These are phyloP conservation scores for Amphilophus citrinellus DNA, from an alignment of 2,113 vertebrate genomes.

Conservation along the genomic window DNA sequence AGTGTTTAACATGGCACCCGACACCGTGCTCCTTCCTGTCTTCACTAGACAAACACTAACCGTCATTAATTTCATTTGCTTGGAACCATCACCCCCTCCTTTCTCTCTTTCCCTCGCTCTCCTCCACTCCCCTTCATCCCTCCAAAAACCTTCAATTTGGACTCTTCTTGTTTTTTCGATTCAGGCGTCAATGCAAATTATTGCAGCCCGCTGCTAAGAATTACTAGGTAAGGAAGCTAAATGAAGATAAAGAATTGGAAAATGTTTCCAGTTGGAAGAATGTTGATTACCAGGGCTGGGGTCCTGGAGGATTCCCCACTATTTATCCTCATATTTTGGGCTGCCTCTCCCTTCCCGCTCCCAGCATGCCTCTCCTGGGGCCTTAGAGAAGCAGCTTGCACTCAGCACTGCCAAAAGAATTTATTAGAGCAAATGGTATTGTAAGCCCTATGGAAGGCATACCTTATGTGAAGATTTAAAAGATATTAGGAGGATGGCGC, in stretches of 20 bases:
- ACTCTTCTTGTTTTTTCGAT: slow-evolving; percentile 47
- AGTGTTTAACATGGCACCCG: slow-evolving; percentile 82
- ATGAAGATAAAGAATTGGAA: slow-evolving; percentile 85
- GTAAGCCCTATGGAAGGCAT: slow-evolving; percentile 88
- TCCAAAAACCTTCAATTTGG: slow-evolving; percentile 62
- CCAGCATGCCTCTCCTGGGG: slow-evolving; percentile 74
- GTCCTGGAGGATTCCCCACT: slow-evolving; percentile 83
- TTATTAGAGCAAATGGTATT: slow-evolving; percentile 89
- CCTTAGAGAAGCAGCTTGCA: slow-evolving; percentile 83
- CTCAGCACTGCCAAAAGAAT: slow-evolving; percentile 86
- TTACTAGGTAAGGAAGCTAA: slow-evolving; percentile 79
- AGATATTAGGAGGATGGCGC: slow-evolving; percentile 85
- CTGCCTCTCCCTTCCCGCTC: slow-evolving; percentile 76
- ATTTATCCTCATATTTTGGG: slow-evolving; percentile 87
- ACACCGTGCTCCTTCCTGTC: slow-evolving; percentile 72
- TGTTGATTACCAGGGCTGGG: slow-evolving; percentile 77
- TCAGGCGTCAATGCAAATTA: slow-evolving; percentile 77
- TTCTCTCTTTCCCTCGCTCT: not conserved
- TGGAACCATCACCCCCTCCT: slow-evolving; percentile 55
- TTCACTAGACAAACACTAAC: slow-evolving; percentile 78
- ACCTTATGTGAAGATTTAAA: slow-evolving; percentile 90
- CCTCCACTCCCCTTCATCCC: slow-evolving; percentile 19
- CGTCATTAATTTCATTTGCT: slow-evolving; percentile 82
- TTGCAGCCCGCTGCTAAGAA: slow-evolving; percentile 77
- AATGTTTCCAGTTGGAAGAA: slow-evolving; percentile 85